phyloP scores from a whole-genome alignment of 1,140 invertebrate genomes.

The Dufourea novaeangliae region DNA sequence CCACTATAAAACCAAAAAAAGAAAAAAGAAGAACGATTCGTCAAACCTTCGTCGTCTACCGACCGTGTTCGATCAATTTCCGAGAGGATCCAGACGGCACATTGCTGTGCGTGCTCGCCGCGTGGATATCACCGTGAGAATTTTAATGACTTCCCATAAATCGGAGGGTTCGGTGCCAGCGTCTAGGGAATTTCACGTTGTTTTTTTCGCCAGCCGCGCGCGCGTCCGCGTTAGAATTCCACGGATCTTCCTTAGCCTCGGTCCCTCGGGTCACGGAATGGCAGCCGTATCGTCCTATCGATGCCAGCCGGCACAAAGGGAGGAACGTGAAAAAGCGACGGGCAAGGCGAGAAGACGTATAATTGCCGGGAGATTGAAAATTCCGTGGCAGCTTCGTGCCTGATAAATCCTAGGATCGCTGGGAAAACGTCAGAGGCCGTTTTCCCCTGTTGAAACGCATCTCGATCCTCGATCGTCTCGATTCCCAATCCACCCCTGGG shows the following conservation, averaged over 20 bases:
- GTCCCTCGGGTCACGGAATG: conserved; percentile 43
- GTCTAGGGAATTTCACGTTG: conserved; percentile 35
- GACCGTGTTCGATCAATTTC: not conserved
- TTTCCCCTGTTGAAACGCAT: not conserved
- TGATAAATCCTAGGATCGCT: conserved; percentile 49
- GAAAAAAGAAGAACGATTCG: too few relatives aligned
- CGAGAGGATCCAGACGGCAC: not conserved
- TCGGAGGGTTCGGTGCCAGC: not conserved
- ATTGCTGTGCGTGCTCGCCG: not conserved
- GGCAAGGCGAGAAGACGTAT: conserved; percentile 56
- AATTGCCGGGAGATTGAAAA: conserved; percentile 62
- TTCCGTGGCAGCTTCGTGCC: conserved; percentile 42
- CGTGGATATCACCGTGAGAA: conserved; percentile 8
- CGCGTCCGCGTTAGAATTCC: too few relatives aligned
- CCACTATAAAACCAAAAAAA: too few relatives aligned
- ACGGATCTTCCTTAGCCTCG: conserved; percentile 22
- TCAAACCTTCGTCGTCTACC: not conserved
- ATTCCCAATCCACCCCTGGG: not conserved
- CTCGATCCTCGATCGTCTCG: not conserved
- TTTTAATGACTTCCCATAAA: conserved; percentile 38
- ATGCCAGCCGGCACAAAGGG: conserved; percentile 39
- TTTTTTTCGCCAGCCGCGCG: conserved; percentile 19
- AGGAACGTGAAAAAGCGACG: conserved; percentile 51
- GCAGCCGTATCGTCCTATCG: conserved; percentile 46
- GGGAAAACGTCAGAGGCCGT: conserved; percentile 30